A percentile compares a stretch with the other conserved stretches of the same genome.
These are phyloP conservation scores for Drosophila kokeensis DNA, from an alignment of 2,888 invertebrate species.

Conservation along the genomic window DNA sequence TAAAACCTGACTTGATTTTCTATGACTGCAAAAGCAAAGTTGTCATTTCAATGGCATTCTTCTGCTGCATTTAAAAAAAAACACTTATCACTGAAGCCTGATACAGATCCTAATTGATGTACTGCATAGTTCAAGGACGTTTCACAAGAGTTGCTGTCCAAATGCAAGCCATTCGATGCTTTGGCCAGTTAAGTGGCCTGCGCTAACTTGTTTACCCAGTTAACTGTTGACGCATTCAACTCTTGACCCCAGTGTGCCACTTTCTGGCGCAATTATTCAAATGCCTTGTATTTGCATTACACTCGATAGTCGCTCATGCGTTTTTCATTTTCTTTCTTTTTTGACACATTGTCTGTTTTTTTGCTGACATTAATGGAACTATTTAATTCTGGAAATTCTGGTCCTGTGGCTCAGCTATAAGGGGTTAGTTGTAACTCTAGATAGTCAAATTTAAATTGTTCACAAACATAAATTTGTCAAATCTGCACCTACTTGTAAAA, in stretches of 20 bases:
- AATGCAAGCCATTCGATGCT: conserved; percentile 9
- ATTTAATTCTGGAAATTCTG: neutral
- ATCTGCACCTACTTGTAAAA: neutral
- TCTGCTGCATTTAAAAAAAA: neutral
- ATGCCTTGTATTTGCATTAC: conserved; percentile 39
- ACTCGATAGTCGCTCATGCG: conserved; percentile 22
- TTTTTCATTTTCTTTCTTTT: neutral
- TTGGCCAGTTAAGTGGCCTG: conserved; percentile 9
- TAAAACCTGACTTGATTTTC: neutral
- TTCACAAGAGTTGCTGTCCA: neutral
- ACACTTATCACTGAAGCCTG: neutral
- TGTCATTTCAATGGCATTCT: neutral
- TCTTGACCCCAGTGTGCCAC: conserved; percentile 37
- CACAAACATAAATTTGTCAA: neutral
- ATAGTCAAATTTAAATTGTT: neutral
- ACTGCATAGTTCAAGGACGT: conserved; percentile 15
- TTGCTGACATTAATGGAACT: neutral
- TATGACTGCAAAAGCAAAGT: neutral
- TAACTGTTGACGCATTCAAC: conserved; percentile 54
- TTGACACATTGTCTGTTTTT: conserved; percentile 2
- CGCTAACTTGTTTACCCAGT: conserved; percentile 51
- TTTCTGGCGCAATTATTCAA: conserved; percentile 38
- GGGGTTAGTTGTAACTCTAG: neutral
- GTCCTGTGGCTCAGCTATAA: neutral
- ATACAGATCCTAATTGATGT: neutral